Evolutionary conservation across 2,888 invertebrate species (phyloP), one percentile per base, ranked within the genome.

Genomic region (Aproaerema taeniolella): DNA sequence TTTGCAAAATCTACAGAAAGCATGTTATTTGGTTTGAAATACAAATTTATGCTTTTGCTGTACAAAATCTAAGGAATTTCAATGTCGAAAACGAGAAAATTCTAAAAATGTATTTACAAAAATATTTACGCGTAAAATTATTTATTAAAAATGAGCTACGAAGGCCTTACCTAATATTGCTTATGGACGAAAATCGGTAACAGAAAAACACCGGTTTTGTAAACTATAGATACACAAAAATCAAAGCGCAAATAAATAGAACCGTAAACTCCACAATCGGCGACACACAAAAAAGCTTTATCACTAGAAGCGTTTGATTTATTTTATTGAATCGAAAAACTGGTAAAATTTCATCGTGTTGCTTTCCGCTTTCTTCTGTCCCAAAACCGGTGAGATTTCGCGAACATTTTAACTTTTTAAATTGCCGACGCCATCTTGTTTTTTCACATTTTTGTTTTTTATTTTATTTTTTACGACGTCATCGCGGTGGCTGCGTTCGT

Each of bases 281-380:
- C 56, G 47, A 83, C 83, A 83, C 77, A 67, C 66, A 83, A 83
- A 83, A 61, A 83, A 83, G 83, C 83, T 48, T 6, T 47, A 52
- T 47, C 50, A 62, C 67, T 72, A 68, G 59, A 66, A 67, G 61
- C 63, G 60, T 57, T 57, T 49, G 52, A 56, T 65, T 37, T 72
- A 72, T 69, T 76, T 80, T 61, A 77, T 74, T 60, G 72, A 71
- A 54, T 68, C 65, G 66, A 61, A 52, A 44, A 65, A 64, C 42
- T 58, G 60, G 46, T 61, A 46, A 42, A 55, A 58, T 65, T 79
- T 82, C 85, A 85, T 82, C 79, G 79, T 58, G 69, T 44, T 50
- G 44, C 42, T 46, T 53, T 61, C 43, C 56, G 49, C 81, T 81
- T 82, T 64, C 82, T 72, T 49, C 83, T 65, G 59, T 83, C 81